Conservation (phyloP, 2,888 invertebrate genomes). For the Scelioninae gen. 2 region DNA sequence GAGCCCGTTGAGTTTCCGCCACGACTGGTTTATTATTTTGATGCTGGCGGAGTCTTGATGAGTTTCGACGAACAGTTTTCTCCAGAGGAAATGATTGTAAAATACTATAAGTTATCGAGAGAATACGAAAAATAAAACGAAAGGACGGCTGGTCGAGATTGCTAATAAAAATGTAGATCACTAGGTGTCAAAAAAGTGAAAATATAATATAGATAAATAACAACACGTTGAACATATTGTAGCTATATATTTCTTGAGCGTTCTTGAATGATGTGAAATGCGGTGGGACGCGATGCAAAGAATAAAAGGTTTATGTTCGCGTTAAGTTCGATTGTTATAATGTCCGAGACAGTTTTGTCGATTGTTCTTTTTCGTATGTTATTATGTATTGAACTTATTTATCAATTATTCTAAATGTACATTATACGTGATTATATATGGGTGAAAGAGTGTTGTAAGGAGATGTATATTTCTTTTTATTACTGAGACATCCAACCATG, state of each 20-base stretch:
- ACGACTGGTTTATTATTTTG: conserved; percentile 22
- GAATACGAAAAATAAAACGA: conserved; percentile 25
- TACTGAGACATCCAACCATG: conserved; percentile 41
- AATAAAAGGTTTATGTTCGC: conserved; percentile 25
- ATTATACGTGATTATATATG: conserved; percentile 58
- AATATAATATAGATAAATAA: conserved; percentile 53
- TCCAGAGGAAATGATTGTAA: conserved; percentile 23
- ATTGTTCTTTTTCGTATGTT: conserved; percentile 56
- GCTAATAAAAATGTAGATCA: conserved; percentile 43
- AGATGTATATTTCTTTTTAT: conserved; percentile 50
- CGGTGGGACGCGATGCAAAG: conserved; percentile 19
- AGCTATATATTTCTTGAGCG: conserved; percentile 51
- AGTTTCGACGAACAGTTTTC: neutral
- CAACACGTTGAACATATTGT: conserved; percentile 58
- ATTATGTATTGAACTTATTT: conserved; percentile 57
- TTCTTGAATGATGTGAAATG: conserved; percentile 25
- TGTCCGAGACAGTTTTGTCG: conserved; percentile 40
- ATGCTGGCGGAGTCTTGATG: neutral
- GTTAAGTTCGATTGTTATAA: conserved; percentile 53
- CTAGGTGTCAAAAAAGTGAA: conserved; percentile 50
- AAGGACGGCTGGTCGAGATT: conserved; percentile 37
- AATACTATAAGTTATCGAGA: conserved; percentile 36
- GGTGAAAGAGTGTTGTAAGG: conserved; percentile 53
- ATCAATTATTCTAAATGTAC: conserved; percentile 57
- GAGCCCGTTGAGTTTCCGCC: neutral